phyloP scores from a whole-genome alignment of 2,888 invertebrate species.

The Volucella zonaria region DNA sequence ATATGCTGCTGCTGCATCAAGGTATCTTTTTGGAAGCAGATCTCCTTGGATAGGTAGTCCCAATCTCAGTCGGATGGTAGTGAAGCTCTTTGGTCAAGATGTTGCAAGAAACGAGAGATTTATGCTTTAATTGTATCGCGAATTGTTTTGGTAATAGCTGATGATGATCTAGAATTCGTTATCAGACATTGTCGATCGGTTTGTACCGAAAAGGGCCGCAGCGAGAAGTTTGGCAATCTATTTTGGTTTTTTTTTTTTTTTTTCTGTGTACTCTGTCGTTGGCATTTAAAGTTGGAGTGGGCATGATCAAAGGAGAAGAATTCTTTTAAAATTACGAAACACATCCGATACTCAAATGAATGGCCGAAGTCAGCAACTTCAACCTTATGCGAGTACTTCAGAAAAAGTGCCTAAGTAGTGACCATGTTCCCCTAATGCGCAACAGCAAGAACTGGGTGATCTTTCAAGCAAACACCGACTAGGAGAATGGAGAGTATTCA shows the following conservation, averaged over 20 bases:
- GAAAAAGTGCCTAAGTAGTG: too few relatives aligned
- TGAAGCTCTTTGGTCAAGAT: slow-evolving; percentile 49
- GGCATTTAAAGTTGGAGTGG: too few relatives aligned
- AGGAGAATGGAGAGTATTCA: too few relatives aligned
- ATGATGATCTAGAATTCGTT: slow-evolving; percentile 21
- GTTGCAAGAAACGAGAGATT: slow-evolving; percentile 60
- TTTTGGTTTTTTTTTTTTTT: background rate
- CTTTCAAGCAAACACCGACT: too few relatives aligned
- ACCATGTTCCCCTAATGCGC: too few relatives aligned
- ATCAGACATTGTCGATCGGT: slow-evolving; percentile 51
- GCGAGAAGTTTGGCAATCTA: slow-evolving; percentile 22
- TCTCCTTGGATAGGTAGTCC: slow-evolving; percentile 9
- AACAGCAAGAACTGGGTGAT: too few relatives aligned
- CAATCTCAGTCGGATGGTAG: slow-evolving; percentile 10
- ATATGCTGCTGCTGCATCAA: slow-evolving; percentile 47
- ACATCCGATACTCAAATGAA: too few relatives aligned
- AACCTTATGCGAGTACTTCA: too few relatives aligned
- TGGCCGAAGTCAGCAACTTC: too few relatives aligned
- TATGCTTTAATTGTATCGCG: slow-evolving; percentile 67
- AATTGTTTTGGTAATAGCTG: slow-evolving; percentile 1
- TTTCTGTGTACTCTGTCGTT: background rate
- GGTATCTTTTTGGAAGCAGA: slow-evolving; percentile 4
- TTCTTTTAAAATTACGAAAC: too few relatives aligned
- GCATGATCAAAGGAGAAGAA: too few relatives aligned
- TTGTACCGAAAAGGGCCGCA: slow-evolving; percentile 40